Evolutionary conservation across 2,888 invertebrate genomes (phyloP).

Genomic region (Athalia rosae): DNA sequence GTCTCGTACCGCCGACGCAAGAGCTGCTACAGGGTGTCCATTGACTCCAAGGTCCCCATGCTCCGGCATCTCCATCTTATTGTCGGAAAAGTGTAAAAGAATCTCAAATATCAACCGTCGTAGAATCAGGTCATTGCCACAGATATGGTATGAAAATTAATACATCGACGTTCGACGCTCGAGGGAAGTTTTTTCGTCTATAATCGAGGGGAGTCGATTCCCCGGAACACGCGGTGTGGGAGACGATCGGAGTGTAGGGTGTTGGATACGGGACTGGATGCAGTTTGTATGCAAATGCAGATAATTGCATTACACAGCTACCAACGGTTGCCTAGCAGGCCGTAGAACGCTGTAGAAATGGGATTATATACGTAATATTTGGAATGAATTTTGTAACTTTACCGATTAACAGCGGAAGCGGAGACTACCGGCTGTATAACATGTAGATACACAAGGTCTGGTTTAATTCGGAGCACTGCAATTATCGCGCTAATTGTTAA

Average conservation of each 20-base stretch:
- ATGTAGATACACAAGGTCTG: constrained; percentile 1
- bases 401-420: constrained; percentile 14
- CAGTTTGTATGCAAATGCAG: constrained; percentile 52
- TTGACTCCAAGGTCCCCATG: constrained; percentile 86
- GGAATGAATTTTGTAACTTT: constrained; percentile 29
- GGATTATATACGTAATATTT: constrained; percentile 23
- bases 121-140: too few species aligned
- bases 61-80: constrained; percentile 85
- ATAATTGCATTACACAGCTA: constrained; percentile 50
- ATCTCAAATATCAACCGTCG: not conserved
- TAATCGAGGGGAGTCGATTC: too few species aligned
- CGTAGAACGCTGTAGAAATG: constrained; percentile 3
- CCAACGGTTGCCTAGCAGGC: not conserved
- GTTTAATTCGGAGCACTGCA: constrained; percentile 16
- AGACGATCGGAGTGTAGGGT: not conserved
- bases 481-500: constrained; percentile 17
- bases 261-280: constrained; percentile 41
- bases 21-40: constrained; percentile 91
- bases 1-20: constrained; percentile 85
- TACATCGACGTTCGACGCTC: too few species aligned
- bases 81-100: not conserved
- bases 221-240: not conserved
- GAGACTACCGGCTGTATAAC: not conserved
- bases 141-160: too few species aligned
- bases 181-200: not conserved